These are phyloP conservation scores for Platyura marginata DNA, from an alignment of 1,140 invertebrate species.

Conservation along the genomic window DNA sequence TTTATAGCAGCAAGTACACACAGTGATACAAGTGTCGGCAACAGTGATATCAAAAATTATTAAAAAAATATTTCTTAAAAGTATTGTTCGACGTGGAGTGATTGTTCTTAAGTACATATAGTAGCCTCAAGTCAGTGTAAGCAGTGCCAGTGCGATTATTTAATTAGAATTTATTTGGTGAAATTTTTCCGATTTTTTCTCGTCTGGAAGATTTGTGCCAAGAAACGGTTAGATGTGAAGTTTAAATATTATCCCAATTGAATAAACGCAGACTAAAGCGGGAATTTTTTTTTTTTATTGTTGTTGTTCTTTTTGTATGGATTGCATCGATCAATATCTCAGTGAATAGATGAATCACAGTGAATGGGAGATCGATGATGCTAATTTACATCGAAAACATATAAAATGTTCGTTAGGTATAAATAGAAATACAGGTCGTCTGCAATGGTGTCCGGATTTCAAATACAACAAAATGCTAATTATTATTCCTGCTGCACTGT, in stretches of 20 bases:
- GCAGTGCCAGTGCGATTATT: too few relatives aligned
- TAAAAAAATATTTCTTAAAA: too few relatives aligned
- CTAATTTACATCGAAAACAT: slow-evolving; percentile 1
- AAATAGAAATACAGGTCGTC: slow-evolving; percentile 18
- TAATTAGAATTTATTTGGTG: too few relatives aligned
- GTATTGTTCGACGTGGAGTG: too few relatives aligned
- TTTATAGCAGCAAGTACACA: background rate
- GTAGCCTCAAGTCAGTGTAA: too few relatives aligned
- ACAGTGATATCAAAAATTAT: too few relatives aligned
- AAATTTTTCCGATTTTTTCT: too few relatives aligned
- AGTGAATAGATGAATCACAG: background rate
- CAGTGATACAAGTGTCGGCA: background rate
- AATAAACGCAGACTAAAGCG: too few relatives aligned
- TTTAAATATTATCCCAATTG: background rate
- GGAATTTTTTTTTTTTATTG: too few relatives aligned
- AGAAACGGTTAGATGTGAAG: background rate
- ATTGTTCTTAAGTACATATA: too few relatives aligned
- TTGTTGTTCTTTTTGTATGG: background rate
- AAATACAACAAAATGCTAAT: slow-evolving; percentile 20
- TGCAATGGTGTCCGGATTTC: slow-evolving; percentile 23
- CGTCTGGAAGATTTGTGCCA: too few relatives aligned
- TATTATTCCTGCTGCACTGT: slow-evolving; percentile 20
- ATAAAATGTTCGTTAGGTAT: slow-evolving; percentile 16
- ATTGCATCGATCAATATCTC: too few relatives aligned
- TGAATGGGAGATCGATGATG: background rate